Evolutionary conservation across 1,140 invertebrate species (phyloP), one percentile per base, ranked within the genome.

Genomic region (Zaprionus davidi): DNA sequence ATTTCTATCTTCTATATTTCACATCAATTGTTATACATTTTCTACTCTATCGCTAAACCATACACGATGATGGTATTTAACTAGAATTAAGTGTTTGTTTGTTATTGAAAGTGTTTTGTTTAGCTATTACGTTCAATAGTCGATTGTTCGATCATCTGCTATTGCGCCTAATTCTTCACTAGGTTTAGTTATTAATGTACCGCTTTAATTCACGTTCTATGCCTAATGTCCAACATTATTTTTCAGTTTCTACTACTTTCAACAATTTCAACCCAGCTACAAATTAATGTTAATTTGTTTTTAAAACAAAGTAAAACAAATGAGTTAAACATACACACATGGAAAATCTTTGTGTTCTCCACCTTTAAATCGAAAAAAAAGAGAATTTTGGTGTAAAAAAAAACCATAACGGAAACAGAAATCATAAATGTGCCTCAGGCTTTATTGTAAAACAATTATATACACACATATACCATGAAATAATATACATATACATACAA

Each of bases 381-480:
- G 46, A 60, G 36, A 63, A 31, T 3, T 64, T 65, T 51, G 22
- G 46, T 51, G 20, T 51, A 51, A 51, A 68, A 76, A 70, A 46
- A 59, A 62, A 59, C 1, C 7, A 31, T 6, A 72, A 70, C 38
- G 60, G 41, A 58, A 49, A 46, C 26, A 38, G 53, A 90, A 81
- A 76, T 79, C 65, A 84, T 87, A 74, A 82, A 79, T 82, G 88
- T 91, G 88, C 87, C 87, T 91, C 87, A 91, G 87, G 87, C 88
- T 84, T 79, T 84, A 87, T 91, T 91, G 87, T 91, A 87, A 87
- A 91, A 91, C 82, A 91, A 91, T 75, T 38, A 56, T 82, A 86
- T 76, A 82, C 64, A 63, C 56, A 65, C 72, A 69, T 49, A 66
- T 72, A 74, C 46, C 79, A 70, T 65, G 68, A 75, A 51, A 78